Evolutionary conservation across 1,140 invertebrate species (phyloP), one percentile per base, ranked within the genome.

Genomic region (Sitodiplosis mosellana): DNA sequence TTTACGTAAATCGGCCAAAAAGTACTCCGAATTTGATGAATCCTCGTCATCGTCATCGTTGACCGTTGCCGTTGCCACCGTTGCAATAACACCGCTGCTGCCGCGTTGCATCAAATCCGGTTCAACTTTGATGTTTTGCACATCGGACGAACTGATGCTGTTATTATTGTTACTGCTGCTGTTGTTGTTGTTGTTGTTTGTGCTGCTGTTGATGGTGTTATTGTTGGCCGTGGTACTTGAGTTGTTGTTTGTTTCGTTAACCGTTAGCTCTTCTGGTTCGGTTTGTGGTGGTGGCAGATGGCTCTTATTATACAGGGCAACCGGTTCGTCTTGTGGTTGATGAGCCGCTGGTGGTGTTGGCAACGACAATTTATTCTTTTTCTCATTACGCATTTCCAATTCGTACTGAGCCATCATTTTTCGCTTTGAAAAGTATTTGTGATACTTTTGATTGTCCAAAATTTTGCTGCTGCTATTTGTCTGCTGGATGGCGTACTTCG

Each of bases 401-500:
- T 58, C 62, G 49, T 64, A 64, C 51, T 64, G 62, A 58, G 63
- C 63, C 42, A 64, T 49, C 21, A 64, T 56, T 49, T 64, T 64
- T 6, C 62, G 55, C 48, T 64, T 64, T 36, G 62, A 62, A 53
- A 64, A 56, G 51, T 63, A 64, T 46, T 64, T 64, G 46, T 63
- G 56, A 48, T 63, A 61, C 20, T 64, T 63, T 12, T 59, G 52
- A 12, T 57, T 57, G 49, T 64, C 62, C 22, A 64, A 49, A 51
- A 64, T 60, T 53, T 64, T 64, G 47, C 60, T 64, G 52, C 56
- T 61, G 48, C 59, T 62, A 4, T 59, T 59, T 7, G 49, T 48
- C 49, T 64, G 62, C 33, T 62, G 47, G 45, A 64, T 62, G 18
- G 54, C 19, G 37, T 54, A 64, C 19, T 60, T 60, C 47, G 57